Percentiles rank a stretch among this genome's conserved stretches.
phyloP scores from a whole-genome alignment of 2,113 vertebrate genomes.

The Ciconia boyciana region DNA sequence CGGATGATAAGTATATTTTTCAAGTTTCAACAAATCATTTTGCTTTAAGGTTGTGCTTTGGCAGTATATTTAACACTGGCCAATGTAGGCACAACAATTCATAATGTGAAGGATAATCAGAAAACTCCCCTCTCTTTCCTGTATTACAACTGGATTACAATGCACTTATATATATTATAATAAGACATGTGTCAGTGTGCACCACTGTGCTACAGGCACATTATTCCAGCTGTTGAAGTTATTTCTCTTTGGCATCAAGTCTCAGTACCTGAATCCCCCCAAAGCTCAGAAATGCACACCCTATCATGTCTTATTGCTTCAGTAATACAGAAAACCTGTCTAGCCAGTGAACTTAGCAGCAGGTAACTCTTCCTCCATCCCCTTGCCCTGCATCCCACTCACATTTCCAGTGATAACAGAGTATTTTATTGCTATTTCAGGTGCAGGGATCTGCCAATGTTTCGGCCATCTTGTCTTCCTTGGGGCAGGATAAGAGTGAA shows the following conservation, averaged over 20 bases:
- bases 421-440: conserved; percentile 59
- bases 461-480: conserved; percentile 57
- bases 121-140: neutral
- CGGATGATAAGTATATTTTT: neutral
- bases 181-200: neutral
- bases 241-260: neutral
- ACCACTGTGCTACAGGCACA: neutral
- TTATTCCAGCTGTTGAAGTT: neutral
- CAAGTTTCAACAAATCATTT: neutral
- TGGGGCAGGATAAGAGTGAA: conserved; percentile 36
- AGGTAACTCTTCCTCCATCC: neutral
- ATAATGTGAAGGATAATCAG: neutral
- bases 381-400: neutral
- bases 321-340: conserved; percentile 10
- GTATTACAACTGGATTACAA: neutral
- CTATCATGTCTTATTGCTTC: neutral
- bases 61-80: neutral
- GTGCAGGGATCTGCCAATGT: conserved; percentile 19
- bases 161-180: neutral
- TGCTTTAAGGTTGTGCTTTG: neutral
- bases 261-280: conserved; percentile 7
- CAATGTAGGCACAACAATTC: neutral
- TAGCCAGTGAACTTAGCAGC: neutral
- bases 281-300: conserved; percentile 20
- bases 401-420: conserved; percentile 31